Percentiles rank a stretch among this genome's conserved stretches.
phyloP scores from a whole-genome alignment of 1,140 invertebrate species.

The Philotrypesis tridentata region DNA sequence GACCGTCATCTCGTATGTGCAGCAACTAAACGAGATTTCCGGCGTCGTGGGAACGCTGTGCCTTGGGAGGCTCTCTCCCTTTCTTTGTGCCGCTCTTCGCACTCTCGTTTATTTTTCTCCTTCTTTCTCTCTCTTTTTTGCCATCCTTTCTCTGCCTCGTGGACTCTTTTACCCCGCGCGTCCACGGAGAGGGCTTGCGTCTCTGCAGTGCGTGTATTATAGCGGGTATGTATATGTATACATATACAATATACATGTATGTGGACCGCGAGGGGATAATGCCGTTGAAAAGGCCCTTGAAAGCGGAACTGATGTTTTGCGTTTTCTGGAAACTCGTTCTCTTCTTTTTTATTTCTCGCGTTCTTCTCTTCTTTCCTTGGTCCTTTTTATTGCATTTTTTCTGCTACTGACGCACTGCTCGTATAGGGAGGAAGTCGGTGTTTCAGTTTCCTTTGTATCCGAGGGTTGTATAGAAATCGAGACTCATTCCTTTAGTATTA shows the following conservation, averaged over 20 bases:
- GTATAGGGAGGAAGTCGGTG: not conserved
- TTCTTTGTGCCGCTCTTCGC: conserved; percentile 29
- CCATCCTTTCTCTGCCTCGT: not conserved
- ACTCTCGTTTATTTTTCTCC: conserved; percentile 43
- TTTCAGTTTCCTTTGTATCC: not conserved
- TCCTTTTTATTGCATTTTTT: not conserved
- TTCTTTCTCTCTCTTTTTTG: not conserved
- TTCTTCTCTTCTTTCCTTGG: not conserved
- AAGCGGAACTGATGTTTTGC: conserved; percentile 38
- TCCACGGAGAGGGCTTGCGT: conserved; percentile 2
- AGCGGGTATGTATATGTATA: too few species aligned
- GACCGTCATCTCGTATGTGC: conserved; percentile 24
- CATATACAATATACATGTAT: not conserved
- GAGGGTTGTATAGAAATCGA: too few species aligned
- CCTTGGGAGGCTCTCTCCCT: conserved; percentile 23
- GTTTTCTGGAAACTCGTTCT: conserved; percentile 43
- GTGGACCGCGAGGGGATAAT: not conserved
- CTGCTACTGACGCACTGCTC: too few species aligned
- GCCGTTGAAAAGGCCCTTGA: conserved; percentile 33
- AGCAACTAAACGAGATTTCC: conserved; percentile 45
- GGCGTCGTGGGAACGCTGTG: conserved; percentile 48
- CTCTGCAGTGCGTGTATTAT: not conserved
- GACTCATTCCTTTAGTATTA: too few species aligned
- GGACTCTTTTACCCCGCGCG: not conserved
- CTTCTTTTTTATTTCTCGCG: not conserved